Evolutionary conservation across 2,888 invertebrate genomes (phyloP).

Genomic region (Drosophila aldrichi): DNA sequence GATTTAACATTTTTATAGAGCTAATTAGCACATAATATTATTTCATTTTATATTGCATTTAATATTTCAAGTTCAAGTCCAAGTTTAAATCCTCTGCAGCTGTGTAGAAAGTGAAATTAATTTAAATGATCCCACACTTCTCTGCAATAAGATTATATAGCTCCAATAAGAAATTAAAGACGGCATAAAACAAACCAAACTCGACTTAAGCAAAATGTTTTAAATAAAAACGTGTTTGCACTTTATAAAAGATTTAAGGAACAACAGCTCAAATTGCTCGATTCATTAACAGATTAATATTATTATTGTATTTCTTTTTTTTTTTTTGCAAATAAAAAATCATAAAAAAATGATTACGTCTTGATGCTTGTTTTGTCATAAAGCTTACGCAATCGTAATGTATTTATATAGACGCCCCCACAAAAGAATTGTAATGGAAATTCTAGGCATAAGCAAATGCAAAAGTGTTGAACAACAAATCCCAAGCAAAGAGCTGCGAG

Average conservation of each 20-base stretch:
- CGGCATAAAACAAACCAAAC: not conserved
- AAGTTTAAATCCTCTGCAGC: not conserved
- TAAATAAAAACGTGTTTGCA: constrained; percentile 6
- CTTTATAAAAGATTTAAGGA: not conserved
- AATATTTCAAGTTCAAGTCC: not conserved
- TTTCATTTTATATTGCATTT: not conserved
- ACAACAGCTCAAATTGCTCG: constrained; percentile 4
- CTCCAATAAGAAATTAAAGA: not conserved
- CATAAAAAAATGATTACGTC: constrained; percentile 17
- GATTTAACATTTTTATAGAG: not conserved
- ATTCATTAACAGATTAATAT: constrained; percentile 11
- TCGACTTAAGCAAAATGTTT: not conserved
- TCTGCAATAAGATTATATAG: too few species aligned
- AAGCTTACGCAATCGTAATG: constrained; percentile 50
- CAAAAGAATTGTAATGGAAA: constrained; percentile 39
- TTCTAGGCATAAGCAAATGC: constrained; percentile 14
- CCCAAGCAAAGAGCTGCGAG: constrained; percentile 25
- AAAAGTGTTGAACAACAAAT: constrained; percentile 8
- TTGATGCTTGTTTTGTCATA: constrained; percentile 22
- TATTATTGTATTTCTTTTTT: constrained; percentile 2
- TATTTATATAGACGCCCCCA: constrained; percentile 38
- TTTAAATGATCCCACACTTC: not conserved
- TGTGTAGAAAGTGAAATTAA: constrained; percentile 4
- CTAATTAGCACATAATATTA: not conserved
- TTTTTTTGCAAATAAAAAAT: not conserved